A percentile compares a stretch with the other conserved stretches of the same genome.
phyloP scores from a whole-genome alignment of 2,113 vertebrate genomes.

The Ophthalmolycus amberensis region DNA sequence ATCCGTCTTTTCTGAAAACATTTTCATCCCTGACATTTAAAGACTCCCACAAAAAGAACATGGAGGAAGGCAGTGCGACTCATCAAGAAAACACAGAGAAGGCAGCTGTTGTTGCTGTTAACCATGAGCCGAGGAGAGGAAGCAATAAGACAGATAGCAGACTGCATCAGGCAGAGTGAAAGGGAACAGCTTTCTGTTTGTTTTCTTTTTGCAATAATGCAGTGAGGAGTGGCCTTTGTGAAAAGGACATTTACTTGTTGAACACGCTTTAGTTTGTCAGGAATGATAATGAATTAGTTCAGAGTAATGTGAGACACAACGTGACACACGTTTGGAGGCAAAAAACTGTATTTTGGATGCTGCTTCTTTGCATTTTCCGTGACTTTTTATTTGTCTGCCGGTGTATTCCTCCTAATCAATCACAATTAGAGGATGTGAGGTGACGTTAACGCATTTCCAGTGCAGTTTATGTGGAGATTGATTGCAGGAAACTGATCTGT shows the following conservation, averaged over 20 bases:
- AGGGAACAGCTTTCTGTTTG: neutral
- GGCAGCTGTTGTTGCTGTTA: slow-evolving; percentile 16
- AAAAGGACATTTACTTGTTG: slow-evolving; percentile 20
- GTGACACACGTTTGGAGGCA: neutral
- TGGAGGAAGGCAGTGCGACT: slow-evolving; percentile 4
- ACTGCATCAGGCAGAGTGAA: slow-evolving; percentile 3
- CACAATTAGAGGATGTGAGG: neutral
- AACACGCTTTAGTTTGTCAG: neutral
- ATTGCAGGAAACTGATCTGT: neutral
- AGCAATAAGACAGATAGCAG: slow-evolving; percentile 11
- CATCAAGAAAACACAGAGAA: slow-evolving; percentile 21
- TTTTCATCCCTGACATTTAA: neutral
- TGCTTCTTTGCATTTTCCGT: neutral
- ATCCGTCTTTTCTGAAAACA: neutral
- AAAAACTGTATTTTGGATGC: neutral
- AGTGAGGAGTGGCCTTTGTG: slow-evolving; percentile 1
- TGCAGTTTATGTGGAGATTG: neutral
- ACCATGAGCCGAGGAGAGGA: slow-evolving; percentile 11
- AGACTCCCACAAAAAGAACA: slow-evolving; percentile 4
- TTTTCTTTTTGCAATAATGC: neutral
- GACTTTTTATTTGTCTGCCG: neutral
- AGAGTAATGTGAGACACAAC: neutral
- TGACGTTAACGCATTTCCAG: slow-evolving; percentile 7
- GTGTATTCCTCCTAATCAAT: neutral
- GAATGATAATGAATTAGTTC: neutral